A percentile compares a stretch with the other conserved stretches of the same genome.
Conservation (phyloP, 2,797 vertebrate species). For the Heteromormyrus szaboi region DNA sequence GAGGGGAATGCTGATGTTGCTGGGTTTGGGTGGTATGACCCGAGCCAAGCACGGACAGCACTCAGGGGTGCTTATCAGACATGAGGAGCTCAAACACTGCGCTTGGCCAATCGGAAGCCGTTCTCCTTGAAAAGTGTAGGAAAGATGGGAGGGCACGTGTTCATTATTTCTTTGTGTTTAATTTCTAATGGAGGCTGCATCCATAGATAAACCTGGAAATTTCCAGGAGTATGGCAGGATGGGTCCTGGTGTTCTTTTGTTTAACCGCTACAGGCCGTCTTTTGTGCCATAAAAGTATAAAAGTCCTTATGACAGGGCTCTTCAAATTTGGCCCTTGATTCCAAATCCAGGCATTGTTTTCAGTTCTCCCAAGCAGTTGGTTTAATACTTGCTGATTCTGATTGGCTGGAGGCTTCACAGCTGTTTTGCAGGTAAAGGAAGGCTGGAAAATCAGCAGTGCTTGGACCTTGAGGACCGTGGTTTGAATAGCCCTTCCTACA, state of each 20-base stretch:
- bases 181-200: neutral
- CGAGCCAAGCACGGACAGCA: neutral
- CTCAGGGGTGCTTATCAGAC: neutral
- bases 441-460: neutral
- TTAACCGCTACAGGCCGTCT: neutral
- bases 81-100: neutral
- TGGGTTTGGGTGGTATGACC: neutral
- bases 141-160: neutral
- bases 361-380: neutral
- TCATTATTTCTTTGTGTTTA: constrained; percentile 1
- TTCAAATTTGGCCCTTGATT: neutral
- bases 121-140: neutral
- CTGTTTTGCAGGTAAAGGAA: neutral
- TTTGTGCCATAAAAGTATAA: neutral
- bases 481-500: neutral
- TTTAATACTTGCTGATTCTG: neutral
- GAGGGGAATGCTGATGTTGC: neutral
- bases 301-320: neutral
- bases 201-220: neutral
- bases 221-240: neutral
- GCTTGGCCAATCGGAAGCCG: neutral
- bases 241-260: neutral
- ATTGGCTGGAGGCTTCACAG: neutral
- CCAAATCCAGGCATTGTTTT: neutral
- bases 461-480: neutral